Evolutionary conservation across 1,140 invertebrate species (phyloP).

Genomic region (Pseudomyrmex gracilis): DNA sequence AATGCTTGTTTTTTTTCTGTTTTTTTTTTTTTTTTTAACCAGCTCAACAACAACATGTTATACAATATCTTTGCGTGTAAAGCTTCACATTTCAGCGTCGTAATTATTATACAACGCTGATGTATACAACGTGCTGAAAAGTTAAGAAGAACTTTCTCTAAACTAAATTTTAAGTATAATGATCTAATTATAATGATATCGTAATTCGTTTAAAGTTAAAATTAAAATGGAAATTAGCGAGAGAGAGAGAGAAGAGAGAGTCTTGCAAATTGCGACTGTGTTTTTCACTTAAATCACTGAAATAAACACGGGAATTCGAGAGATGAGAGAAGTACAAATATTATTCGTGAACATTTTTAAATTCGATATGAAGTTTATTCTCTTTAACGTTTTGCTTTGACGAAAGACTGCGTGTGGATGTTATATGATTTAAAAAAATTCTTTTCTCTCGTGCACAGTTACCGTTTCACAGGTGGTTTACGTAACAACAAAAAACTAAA

Average conservation of each 20-base stretch:
- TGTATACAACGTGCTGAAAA: no score
- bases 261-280: not conserved
- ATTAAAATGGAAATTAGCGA: not conserved
- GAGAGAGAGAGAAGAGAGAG: not conserved
- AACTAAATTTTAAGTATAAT: constrained; percentile 14
- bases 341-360: not conserved
- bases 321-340: not conserved
- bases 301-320: not conserved
- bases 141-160: no score
- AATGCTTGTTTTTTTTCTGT: no score
- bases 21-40: no score
- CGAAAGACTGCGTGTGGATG: no score
- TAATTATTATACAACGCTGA: no score
- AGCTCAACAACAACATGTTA: no score
- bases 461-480: not conserved
- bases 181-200: not conserved
- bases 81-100: no score
- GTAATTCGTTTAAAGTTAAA: not conserved
- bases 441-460: not conserved
- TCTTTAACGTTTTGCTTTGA: not conserved
- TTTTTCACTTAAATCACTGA: not conserved
- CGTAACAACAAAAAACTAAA: no score
- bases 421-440: constrained; percentile 21
- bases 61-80: no score
- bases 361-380: not conserved